Conservation (phyloP, 2,797 vertebrate species). For the Hydrophis major region DNA sequence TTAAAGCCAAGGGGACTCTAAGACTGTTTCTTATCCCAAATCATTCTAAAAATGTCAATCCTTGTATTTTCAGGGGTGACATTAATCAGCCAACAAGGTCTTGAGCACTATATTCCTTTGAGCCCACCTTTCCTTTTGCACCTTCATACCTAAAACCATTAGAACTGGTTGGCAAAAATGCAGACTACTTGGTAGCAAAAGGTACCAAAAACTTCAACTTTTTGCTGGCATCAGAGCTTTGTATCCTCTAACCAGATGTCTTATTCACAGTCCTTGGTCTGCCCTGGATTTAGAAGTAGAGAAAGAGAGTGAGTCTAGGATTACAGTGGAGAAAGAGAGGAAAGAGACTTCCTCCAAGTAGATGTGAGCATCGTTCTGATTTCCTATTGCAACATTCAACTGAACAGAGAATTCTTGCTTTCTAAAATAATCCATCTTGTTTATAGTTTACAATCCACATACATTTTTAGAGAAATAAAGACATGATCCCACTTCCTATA, state of each 20-base stretch:
- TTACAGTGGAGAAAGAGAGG: not conserved
- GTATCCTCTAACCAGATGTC: not conserved
- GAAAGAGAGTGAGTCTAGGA: not conserved
- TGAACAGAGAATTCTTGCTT: not conserved
- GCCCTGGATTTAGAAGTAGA: not conserved
- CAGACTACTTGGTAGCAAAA: not conserved
- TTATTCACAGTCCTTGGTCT: not conserved
- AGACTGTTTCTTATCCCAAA: not conserved
- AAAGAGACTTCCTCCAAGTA: not conserved
- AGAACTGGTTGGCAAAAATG: not conserved
- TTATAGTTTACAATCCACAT: not conserved
- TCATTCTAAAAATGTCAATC: not conserved
- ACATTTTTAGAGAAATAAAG: not conserved
- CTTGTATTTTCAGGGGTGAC: not conserved
- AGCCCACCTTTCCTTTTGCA: not conserved
- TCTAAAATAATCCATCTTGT: not conserved
- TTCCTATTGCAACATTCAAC: not conserved
- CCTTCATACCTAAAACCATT: not conserved
- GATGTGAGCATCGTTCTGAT: not conserved
- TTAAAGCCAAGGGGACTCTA: not conserved
- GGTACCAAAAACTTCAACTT: not conserved
- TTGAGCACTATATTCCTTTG: not conserved
- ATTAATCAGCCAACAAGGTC: not conserved
- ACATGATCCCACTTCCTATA: not conserved
- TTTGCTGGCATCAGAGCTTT: not conserved